Conservation (phyloP, 1,140 invertebrate genomes). For the Trichomalopsis sarcophagae region DNA sequence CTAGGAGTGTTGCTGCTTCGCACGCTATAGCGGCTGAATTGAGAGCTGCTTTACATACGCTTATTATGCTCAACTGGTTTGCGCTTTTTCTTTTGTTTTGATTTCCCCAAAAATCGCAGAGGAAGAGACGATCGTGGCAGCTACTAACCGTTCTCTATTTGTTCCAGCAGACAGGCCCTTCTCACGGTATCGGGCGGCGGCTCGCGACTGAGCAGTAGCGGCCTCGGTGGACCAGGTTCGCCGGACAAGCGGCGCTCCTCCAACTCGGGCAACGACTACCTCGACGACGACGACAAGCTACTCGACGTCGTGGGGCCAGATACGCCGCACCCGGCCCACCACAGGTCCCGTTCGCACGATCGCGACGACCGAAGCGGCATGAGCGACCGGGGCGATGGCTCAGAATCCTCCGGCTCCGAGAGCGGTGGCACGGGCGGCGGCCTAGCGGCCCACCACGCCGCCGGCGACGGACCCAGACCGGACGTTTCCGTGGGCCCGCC, state of each 20-base stretch:
- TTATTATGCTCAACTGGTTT: background rate
- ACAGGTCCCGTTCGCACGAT: slow-evolving; percentile 71
- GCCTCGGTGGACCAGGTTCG: slow-evolving; percentile 87
- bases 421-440: slow-evolving; percentile 67
- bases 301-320: slow-evolving; percentile 92
- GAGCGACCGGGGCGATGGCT: slow-evolving; percentile 72
- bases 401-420: slow-evolving; percentile 74
- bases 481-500: slow-evolving; percentile 92
- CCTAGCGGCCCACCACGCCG: slow-evolving; percentile 73
- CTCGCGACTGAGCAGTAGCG: slow-evolving; percentile 72
- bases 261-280: slow-evolving; percentile 76
- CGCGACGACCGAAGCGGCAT: slow-evolving; percentile 70
- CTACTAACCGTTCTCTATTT: slow-evolving; percentile 61
- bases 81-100: background rate
- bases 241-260: slow-evolving; percentile 81
- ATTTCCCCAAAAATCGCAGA: background rate
- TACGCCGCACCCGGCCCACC: slow-evolving; percentile 80
- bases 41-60: background rate
- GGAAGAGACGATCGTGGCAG: background rate
- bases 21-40: background rate
- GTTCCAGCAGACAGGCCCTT: slow-evolving; percentile 81
- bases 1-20: background rate
- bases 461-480: slow-evolving; percentile 83
- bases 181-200: slow-evolving; percentile 73
- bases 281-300: slow-evolving; percentile 88